Evolutionary conservation across 2,113 vertebrate genomes (phyloP), one percentile per base, ranked within the genome.

Genomic region (Varanus komodoensis): DNA sequence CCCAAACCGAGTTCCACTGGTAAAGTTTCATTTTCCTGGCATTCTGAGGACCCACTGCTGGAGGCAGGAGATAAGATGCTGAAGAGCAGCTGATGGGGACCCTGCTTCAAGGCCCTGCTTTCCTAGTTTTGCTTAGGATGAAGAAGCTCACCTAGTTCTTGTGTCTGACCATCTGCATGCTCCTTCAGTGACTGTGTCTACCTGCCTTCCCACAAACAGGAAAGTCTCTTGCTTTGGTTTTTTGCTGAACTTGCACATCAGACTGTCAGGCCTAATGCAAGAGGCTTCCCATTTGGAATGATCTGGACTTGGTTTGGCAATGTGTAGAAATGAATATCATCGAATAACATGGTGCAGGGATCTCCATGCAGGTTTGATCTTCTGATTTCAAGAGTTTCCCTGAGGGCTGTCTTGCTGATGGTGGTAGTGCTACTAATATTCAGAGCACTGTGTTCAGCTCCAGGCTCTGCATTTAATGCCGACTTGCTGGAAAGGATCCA

Each of bases 401-500:
- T 78, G 82, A 79, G 64, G 48, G 14, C 89, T 89, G 68, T 82
- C 34, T 4, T 87, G 87, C 84, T 82, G 57, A 68, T 88, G 32
- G 32, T 67, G 87, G 21, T 19, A 87, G 27, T 15, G 32, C 86
- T 57, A 27, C 52, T 69, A 52, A 38, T 54, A n/a, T 88, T 88
- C 79, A 38, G 32, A 68, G 23, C 6, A 11, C 57, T 52, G 44
- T 23, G 23, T 78, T 78, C 74, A 52, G 61, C 82, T 69, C 38
- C 6, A 79, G 57, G 61, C 89, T 29, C 61, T 8, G 9, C 48
- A 34, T 77, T 89, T 84, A 84, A 85, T 32, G 44, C n/a, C 52
- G 82, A 85, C 82, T 78, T 79, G 64, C 74, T 85, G 89, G 89
- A 85, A 79, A 79, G 57, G 29, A 78, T 89, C 82, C 88, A 34